phyloP scores from a whole-genome alignment of 2,888 invertebrate species.

The Limnephilus auricula region DNA sequence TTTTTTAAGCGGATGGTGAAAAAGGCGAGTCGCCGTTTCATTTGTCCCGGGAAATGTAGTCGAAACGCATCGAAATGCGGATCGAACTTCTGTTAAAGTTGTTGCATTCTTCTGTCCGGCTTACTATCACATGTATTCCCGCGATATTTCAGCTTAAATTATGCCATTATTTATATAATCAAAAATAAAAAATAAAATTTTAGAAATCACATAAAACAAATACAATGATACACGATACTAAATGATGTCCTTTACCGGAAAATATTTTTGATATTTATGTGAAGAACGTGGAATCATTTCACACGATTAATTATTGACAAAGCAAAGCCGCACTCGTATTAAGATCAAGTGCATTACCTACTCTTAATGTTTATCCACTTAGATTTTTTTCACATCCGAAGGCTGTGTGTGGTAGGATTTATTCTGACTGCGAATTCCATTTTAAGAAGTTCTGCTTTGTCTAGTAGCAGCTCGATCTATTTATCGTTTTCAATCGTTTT shows the following conservation, averaged over 20 bases:
- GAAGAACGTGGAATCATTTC: neutral
- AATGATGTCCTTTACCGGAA: neutral
- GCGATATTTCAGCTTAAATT: neutral
- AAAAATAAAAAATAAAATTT: neutral
- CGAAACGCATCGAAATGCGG: constrained; percentile 54
- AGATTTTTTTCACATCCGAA: constrained; percentile 41
- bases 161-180: neutral
- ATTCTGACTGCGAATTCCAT: neutral
- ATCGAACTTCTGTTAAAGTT: constrained; percentile 7
- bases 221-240: too few species aligned
- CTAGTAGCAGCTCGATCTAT: neutral
- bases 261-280: neutral
- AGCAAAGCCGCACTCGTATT: neutral
- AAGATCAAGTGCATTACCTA: neutral
- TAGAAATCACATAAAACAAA: neutral
- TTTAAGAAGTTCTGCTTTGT: neutral
- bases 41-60: constrained; percentile 45
- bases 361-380: constrained; percentile 56
- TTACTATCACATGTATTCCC: neutral
- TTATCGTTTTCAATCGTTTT: neutral
- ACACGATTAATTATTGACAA: neutral
- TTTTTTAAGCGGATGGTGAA: constrained; percentile 24
- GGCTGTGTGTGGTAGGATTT: constrained; percentile 23
- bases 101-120: neutral
- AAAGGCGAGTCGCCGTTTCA: constrained; percentile 33